A percentile compares a stretch with the other conserved stretches of the same genome.
These are phyloP conservation scores for Lophius americanus DNA, from an alignment of 2,797 vertebrate genomes.

Conservation along the genomic window DNA sequence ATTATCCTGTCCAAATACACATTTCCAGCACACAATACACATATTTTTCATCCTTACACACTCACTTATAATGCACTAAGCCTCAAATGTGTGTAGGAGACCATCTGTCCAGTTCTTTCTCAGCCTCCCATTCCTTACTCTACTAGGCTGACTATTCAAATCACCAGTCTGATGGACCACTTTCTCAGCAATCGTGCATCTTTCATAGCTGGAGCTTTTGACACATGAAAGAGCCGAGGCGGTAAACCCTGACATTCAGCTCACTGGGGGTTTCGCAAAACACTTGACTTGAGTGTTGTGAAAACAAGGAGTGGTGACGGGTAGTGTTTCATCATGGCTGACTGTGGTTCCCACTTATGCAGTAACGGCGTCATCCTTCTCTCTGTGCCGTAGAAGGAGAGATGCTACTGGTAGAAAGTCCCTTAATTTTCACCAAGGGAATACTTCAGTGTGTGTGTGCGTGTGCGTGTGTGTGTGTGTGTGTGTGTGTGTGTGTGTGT, in stretches of 20 bases:
- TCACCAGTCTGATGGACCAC: slow-evolving; percentile 53
- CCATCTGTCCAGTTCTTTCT: slow-evolving; percentile 57
- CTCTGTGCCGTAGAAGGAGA: slow-evolving; percentile 8
- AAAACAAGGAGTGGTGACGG: slow-evolving; percentile 28
- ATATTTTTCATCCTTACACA: slow-evolving; percentile 61
- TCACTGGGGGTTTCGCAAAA: slow-evolving; percentile 31
- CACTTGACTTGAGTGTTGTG: slow-evolving; percentile 53
- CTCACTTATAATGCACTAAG: slow-evolving; percentile 38
- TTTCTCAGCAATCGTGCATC: slow-evolving; percentile 44
- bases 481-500: background rate
- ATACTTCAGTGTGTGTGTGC: slow-evolving; percentile 10
- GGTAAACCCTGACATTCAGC: slow-evolving; percentile 57
- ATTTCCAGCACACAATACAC: slow-evolving; percentile 61
- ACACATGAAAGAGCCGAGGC: slow-evolving; percentile 51
- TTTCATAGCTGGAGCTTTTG: slow-evolving; percentile 49
- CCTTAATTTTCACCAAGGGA: slow-evolving; percentile 23
- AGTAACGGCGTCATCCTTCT: slow-evolving; percentile 23
- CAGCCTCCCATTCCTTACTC: slow-evolving; percentile 20
- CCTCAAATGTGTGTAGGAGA: slow-evolving; percentile 40
- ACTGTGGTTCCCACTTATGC: slow-evolving; percentile 27
- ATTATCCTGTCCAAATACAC: slow-evolving; percentile 36
- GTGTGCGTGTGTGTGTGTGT: background rate
- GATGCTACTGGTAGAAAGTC: slow-evolving; percentile 31
- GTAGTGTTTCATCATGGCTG: slow-evolving; percentile 33
- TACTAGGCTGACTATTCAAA: slow-evolving; percentile 48